Percentiles rank a stretch among this genome's conserved stretches.
Evolutionary conservation across 2,113 vertebrate genomes (phyloP).

Genomic region (Oryzias woworae): DNA sequence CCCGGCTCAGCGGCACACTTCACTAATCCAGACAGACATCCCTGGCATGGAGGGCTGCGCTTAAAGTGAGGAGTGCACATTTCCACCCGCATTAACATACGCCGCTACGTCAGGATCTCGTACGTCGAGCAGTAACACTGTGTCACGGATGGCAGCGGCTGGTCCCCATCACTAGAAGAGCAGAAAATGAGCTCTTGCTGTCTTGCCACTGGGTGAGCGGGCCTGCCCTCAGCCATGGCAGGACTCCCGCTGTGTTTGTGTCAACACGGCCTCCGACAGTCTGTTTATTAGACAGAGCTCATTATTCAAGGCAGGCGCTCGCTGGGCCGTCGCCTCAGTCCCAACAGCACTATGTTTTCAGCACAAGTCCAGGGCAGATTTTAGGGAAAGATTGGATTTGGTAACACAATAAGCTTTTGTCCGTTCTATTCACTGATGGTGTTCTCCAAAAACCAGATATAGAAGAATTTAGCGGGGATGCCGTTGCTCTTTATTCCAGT

Average conservation of each 20-base stretch:
- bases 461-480: too few relatives aligned
- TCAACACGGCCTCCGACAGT: slow-evolving; percentile 57
- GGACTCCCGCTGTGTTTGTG: slow-evolving; percentile 52
- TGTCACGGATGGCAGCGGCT: slow-evolving; percentile 61
- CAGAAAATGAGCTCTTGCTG: slow-evolving; percentile 57
- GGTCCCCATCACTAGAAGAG: slow-evolving; percentile 38
- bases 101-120: slow-evolving; percentile 32
- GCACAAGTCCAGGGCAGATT: slow-evolving; percentile 43
- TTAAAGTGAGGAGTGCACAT: slow-evolving; percentile 19
- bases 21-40: slow-evolving; percentile 28
- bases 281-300: slow-evolving; percentile 68
- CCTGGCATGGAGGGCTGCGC: slow-evolving; percentile 3
- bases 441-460: too few relatives aligned
- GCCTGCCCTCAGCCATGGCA: slow-evolving; percentile 54
- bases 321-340: slow-evolving; percentile 35
- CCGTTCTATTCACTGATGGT: too few relatives aligned
- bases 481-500: too few relatives aligned
- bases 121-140: slow-evolving; percentile 22
- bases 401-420: slow-evolving; percentile 29
- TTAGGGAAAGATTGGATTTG: slow-evolving; percentile 51
- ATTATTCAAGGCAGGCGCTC: slow-evolving; percentile 66
- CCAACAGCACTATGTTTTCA: slow-evolving; percentile 41
- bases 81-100: slow-evolving; percentile 14
- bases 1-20: slow-evolving; percentile 17
- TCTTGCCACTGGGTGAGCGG: slow-evolving; percentile 50